Percentiles rank a stretch among this genome's conserved stretches.
Conservation (phyloP, 2,888 invertebrate genomes). For the Drosophila picticornis region DNA sequence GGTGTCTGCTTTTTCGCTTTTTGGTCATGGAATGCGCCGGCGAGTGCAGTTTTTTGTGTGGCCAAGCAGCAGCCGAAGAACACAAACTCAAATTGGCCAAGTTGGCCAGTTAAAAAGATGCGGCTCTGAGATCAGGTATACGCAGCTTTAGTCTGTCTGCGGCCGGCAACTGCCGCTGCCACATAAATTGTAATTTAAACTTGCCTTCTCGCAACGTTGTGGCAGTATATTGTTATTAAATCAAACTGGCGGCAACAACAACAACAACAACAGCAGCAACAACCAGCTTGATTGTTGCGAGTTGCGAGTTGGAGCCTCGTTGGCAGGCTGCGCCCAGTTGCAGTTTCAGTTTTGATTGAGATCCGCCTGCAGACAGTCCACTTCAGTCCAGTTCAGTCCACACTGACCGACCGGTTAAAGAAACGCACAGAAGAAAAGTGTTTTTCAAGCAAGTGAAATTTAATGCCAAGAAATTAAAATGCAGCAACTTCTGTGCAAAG, state of each 20-base stretch:
- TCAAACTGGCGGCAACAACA: conserved; percentile 47
- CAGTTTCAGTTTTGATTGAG: conserved; percentile 55
- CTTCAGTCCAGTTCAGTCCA: not conserved
- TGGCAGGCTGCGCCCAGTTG: conserved; percentile 12
- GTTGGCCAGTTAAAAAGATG: conserved; percentile 9
- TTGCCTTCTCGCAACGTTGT: conserved; percentile 18
- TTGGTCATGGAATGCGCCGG: conserved; percentile 71
- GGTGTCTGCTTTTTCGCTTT: conserved; percentile 32
- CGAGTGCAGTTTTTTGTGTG: conserved; percentile 66
- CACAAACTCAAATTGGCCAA: conserved; percentile 28
- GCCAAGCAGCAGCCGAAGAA: conserved; percentile 19
- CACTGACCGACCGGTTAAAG: not conserved
- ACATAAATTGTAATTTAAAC: conserved; percentile 73
- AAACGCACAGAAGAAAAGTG: not conserved
- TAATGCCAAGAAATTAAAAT: not conserved
- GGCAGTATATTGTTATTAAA: conserved; percentile 66
- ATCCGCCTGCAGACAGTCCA: conserved; percentile 39
- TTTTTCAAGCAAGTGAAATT: conserved; percentile 4
- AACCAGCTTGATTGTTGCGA: conserved; percentile 31
- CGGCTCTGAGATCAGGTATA: conserved; percentile 45
- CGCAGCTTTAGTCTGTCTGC: conserved; percentile 26
- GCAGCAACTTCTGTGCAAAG: not conserved
- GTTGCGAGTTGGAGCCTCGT: conserved; percentile 16
- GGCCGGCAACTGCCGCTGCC: conserved; percentile 39
- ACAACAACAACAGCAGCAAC: conserved; percentile 18